phyloP scores from a whole-genome alignment of 2,113 vertebrate genomes.

The Catharus minimus region DNA sequence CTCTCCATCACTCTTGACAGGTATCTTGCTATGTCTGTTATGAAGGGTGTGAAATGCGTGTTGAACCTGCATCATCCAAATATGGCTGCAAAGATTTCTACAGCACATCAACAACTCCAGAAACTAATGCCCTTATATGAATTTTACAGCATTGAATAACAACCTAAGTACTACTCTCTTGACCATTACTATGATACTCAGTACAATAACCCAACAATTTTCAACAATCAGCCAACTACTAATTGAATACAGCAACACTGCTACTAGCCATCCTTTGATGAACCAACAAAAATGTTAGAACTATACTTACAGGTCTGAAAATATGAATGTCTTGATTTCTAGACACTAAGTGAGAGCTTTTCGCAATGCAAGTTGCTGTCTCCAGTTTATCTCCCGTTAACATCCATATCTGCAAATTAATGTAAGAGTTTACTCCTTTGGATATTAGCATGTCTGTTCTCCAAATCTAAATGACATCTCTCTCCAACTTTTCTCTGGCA shows the following conservation, averaged over 20 bases:
- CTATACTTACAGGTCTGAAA: slow-evolving; percentile 86
- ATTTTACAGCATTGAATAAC: neutral
- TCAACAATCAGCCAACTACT: neutral
- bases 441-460: neutral
- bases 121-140: neutral
- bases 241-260: neutral
- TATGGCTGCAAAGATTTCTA: neutral
- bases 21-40: neutral
- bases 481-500: neutral
- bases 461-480: neutral
- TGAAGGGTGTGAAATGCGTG: rapidly evolving
- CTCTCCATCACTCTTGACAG: neutral
- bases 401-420: slow-evolving; percentile 91
- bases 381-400: slow-evolving; percentile 96
- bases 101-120: neutral
- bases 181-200: neutral
- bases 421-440: neutral
- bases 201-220: neutral
- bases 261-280: neutral
- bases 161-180: neutral
- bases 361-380: slow-evolving; percentile 96
- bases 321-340: slow-evolving; percentile 91
- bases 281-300: neutral
- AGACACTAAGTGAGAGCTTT: slow-evolving; percentile 95
- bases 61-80: neutral